Evolutionary conservation across 2,888 invertebrate genomes (phyloP), one percentile per base, ranked within the genome.

Genomic region (Eupeodes luniger): DNA sequence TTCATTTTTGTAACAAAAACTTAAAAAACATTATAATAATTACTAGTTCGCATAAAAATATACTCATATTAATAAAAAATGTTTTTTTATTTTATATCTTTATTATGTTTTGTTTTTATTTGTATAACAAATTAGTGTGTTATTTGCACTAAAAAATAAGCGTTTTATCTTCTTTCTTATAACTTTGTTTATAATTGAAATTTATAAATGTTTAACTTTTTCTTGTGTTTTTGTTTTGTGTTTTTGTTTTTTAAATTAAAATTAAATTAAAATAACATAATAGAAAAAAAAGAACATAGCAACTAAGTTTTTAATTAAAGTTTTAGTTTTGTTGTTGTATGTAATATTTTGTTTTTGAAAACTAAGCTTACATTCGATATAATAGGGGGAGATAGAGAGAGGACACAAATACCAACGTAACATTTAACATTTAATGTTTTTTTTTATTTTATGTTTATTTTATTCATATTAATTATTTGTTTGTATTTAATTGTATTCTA

Each of bases 301-400:
- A 92, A 92, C 90, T 90, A 90, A 91, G 88, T 27, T 27, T 27
- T 1, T 90, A 89, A 90, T 89, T 40, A 40, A 84, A 74, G 78
- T 51, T 59, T 59, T 14, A 64, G 55, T 59, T 12, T 40, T 72
- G 84, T 86, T 72, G 89, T 88, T 14, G 14, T 1, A 34, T 59
- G 14, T 59, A 59, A 59, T 1, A 11, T 59, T 87, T 27, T 27
- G 27, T 27, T 27, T 85, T 89, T 87, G 61, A 76, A 76, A 64
- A 84, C 78, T 74, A 55, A 78, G 59, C 66, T 80, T 47, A 64
- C 49, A 82, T 80, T 85, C 44, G 66, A 78, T 78, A 81, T 75
- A 80, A 78, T 64, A 47, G 57, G 83, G 83, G 79, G 83, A 83
- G 79, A 81, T 88, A 88, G 84, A 85, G 84, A 85, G 79, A 87